Evolutionary conservation across 2,113 vertebrate species (phyloP).

Genomic region (Ophthalmotilapia sp.): DNA sequence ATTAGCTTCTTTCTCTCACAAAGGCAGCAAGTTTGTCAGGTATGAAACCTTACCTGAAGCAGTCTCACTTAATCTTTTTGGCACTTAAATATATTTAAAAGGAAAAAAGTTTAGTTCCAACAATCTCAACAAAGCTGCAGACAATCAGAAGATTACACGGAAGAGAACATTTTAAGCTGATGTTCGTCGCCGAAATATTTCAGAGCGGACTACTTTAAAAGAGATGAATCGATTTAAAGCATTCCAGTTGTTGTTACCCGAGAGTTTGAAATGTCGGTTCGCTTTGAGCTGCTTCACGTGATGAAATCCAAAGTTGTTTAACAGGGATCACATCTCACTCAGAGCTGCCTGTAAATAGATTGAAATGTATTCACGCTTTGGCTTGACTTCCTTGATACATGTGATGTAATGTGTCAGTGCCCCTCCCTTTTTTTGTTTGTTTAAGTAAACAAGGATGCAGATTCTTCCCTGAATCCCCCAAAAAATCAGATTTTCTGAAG

Average conservation of each 20-base stretch:
- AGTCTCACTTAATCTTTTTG: background rate
- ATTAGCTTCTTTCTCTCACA: background rate
- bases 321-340: constrained; percentile 21
- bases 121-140: constrained; percentile 51
- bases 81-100: constrained; percentile 22
- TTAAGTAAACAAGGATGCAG: background rate
- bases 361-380: constrained; percentile 10
- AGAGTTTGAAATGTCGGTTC: background rate
- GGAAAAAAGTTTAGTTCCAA: constrained; percentile 7
- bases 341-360: constrained; percentile 49
- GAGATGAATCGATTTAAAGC: constrained; percentile 15
- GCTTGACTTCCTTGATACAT: background rate
- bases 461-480: background rate
- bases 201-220: background rate
- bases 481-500: background rate
- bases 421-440: background rate
- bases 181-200: background rate
- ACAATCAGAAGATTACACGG: constrained; percentile 57
- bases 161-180: background rate
- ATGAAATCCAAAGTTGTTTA: constrained; percentile 24
- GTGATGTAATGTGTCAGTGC: background rate
- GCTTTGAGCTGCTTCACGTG: constrained; percentile 14
- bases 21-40: background rate
- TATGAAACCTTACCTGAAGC: background rate
- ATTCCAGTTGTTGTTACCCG: constrained; percentile 33